Conservation (phyloP, 2,113 vertebrate species). For the Mastomys coucha region DNA sequence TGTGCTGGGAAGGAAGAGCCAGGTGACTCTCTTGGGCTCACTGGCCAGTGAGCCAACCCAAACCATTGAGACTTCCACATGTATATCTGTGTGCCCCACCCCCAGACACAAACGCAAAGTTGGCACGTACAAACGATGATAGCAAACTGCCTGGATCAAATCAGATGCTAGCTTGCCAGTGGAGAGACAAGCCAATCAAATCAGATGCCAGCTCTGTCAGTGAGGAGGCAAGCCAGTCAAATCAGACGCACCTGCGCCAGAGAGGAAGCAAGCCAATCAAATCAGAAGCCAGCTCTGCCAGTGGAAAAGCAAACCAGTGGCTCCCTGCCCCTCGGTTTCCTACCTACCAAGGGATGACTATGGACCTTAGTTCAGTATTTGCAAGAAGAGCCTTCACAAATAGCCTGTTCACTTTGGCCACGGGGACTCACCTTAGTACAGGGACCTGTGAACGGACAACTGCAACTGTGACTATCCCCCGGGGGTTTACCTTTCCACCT, state of each 20-base stretch:
- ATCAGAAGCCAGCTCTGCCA: too few species aligned
- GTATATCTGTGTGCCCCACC: not conserved
- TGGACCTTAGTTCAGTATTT: not conserved
- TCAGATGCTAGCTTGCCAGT: accelerated
- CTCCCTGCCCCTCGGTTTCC: not conserved
- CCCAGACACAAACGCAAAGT: not conserved
- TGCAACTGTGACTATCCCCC: too few species aligned
- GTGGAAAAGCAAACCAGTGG: not conserved
- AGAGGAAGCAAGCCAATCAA: too few species aligned
- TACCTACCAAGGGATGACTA: too few species aligned
- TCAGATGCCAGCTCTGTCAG: not conserved
- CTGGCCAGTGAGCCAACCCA: not conserved
- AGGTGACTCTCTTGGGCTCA: not conserved
- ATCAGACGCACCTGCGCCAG: too few species aligned
- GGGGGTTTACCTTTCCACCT: not conserved
- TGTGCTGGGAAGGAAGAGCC: not conserved
- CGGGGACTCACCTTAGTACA: not conserved
- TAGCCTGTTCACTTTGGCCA: not conserved
- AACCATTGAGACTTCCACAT: not conserved
- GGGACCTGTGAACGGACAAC: not conserved
- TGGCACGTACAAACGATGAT: accelerated
- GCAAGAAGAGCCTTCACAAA: not conserved
- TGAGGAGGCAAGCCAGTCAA: not conserved
- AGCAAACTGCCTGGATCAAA: not conserved
- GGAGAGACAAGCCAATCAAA: too few species aligned